Evolutionary conservation across 1,140 invertebrate species (phyloP), one percentile per base, ranked within the genome.

Genomic region (Triops longicaudatus): DNA sequence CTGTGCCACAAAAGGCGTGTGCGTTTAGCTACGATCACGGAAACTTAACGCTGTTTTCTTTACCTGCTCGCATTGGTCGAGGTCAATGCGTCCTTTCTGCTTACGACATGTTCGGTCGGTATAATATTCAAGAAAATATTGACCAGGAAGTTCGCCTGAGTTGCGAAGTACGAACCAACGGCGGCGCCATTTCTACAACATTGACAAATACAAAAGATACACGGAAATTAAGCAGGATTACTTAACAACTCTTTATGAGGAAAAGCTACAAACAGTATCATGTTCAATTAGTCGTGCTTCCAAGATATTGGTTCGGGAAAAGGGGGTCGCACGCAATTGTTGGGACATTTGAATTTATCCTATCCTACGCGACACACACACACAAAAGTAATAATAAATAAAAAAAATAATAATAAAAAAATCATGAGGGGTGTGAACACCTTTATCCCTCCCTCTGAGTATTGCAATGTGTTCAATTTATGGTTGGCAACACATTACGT

Each of bases 11-110:
- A 78, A 26, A 73, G 12, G 0, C 7, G 26, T 41, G 72, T 44
- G 71, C n/a, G 72, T 76, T 31, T 73, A 71, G 31, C 73, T 74
- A 79, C 81, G 63, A 80, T 81, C 44, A 80, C 80, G 11, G 83
- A 63, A 63, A 63, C 22, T 4, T 63, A 5, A 2, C 7, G 7
- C 7, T 63, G 9, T 17, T n/a, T n/a, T 17, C 17, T 22, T 82
- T 86, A 94, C 95, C 88, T 97, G 94, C 86, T 97, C 94, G 85
- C 95, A 97, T 83, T 96, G 92, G 87, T 97, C 94, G 80, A 98
- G 87, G 88, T 97, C 92, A 78, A 98, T 97, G 79, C 90, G 89
- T 79, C 96, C 95, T 85, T 97, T 97, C 75, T 93, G 85, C 82
- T 94, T 94, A 80, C 90, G 88, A 82, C 92, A 92, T 80, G 91